These are phyloP conservation scores for Ricordea florida DNA, from an alignment of 92 coral and sea anemone genomes.

Conservation along the genomic window DNA sequence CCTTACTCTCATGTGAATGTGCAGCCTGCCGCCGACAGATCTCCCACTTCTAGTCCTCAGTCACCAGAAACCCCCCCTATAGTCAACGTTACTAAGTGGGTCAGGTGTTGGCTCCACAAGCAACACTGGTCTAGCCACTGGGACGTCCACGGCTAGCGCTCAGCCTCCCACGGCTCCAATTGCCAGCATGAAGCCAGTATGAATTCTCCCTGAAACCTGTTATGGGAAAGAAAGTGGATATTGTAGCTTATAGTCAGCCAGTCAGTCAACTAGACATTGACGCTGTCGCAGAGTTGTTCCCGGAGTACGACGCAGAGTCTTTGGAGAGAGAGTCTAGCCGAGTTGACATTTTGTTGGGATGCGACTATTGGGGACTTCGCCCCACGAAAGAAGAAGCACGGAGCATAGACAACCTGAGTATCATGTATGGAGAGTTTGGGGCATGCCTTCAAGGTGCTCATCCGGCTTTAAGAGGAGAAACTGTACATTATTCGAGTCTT, in stretches of 20 bases:
- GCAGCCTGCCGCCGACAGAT: too few species aligned
- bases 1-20: too few species aligned
- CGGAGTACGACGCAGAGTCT: slow-evolving; percentile 40
- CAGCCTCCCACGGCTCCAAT: too few species aligned
- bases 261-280: slow-evolving; percentile 26
- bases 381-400: slow-evolving; percentile 63
- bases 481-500: slow-evolving; percentile 24
- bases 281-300: slow-evolving; percentile 29
- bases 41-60: too few species aligned
- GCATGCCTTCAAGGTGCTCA: slow-evolving; percentile 58
- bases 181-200: too few species aligned
- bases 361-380: slow-evolving; percentile 52
- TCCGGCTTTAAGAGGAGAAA: slow-evolving; percentile 32
- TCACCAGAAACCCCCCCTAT: too few species aligned
- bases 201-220: slow-evolving; percentile 43
- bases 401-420: slow-evolving; percentile 52
- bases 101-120: too few species aligned
- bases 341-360: slow-evolving; percentile 58
- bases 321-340: slow-evolving; percentile 32
- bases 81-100: too few species aligned
- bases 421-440: slow-evolving; percentile 54
- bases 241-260: slow-evolving; percentile 49
- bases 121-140: too few species aligned
- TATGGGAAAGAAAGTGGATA: slow-evolving; percentile 31
- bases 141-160: too few species aligned